Base-by-base conservation (phyloP, 2,797 vertebrate genomes). In the Eurystomus glaucurus region DNA sequence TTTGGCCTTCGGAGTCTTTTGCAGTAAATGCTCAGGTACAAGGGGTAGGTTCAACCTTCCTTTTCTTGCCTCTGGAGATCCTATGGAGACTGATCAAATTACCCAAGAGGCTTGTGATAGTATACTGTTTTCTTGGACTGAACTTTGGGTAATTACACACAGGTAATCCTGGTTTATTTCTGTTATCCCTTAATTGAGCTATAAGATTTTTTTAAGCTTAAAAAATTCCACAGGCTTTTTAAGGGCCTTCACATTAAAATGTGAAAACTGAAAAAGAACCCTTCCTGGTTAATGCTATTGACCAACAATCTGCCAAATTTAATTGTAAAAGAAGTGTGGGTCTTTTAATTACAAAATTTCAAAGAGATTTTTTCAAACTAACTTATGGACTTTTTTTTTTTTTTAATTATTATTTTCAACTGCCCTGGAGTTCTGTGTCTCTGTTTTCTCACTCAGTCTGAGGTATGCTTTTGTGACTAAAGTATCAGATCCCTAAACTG, bases 121-220 rank as follows among this genome's bases (percentile, higher is more conserved):
- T 48, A 8, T 51, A 85, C 91, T 94, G 75, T 96, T 94, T 95
- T 94, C 85, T 92, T 88, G 75, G 81, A 77, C 50, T 90, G 95
- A 84, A 85, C 60, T 95, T 91, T 62, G 65, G 75, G 79, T 93
- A 95, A 93, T 96, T 96, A 88, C 61, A 87, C 65, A 58, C 9
- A 65, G 54, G 75, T 97, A 96, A 96, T 94, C 93, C 92, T 85
- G 65, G 68, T 94, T 88, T 97, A 87, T 89, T 96, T 96, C 94
- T 95, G 95, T 97, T 97, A 96, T 97, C 92, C 93, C 25, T 92
- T 96, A 96, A 97, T 95, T 94, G 96, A 96, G 64, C 82, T 75
- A 6, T 91, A 88, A 71, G 64, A 61, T 71, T 95, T 69, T 79
- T 95, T 95, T 87, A 91, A 97, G 91, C 84, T 94, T 95, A 83